phyloP scores from a whole-genome alignment of 1,140 invertebrate genomes.

The Plectrocnemia conspersa region DNA sequence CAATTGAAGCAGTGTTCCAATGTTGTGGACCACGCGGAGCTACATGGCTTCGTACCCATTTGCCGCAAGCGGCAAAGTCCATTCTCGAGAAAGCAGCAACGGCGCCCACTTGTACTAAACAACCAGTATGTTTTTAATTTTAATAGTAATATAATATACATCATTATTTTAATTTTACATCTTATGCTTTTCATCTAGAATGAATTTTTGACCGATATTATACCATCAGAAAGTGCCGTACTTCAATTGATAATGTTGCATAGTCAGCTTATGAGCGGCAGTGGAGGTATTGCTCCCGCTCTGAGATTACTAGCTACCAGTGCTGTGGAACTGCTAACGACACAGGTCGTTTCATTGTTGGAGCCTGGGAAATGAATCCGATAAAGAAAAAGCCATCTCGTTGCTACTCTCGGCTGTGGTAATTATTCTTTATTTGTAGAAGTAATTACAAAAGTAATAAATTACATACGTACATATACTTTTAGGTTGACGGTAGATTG shows the following conservation, averaged over 20 bases:
- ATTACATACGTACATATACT: slow-evolving; percentile 5
- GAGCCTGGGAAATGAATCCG: slow-evolving; percentile 26
- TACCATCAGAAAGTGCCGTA: slow-evolving; percentile 78
- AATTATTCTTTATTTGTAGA: slow-evolving; percentile 5
- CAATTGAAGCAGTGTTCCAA: slow-evolving; percentile 33
- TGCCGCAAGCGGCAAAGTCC: slow-evolving; percentile 39
- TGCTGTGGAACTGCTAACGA: slow-evolving; percentile 42
- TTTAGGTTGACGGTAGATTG: slow-evolving; percentile 46
- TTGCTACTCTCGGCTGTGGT: slow-evolving; percentile 47
- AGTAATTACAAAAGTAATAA: neutral
- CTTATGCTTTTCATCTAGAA: slow-evolving; percentile 51
- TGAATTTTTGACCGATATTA: slow-evolving; percentile 70
- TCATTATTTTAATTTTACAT: neutral
- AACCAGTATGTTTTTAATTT: slow-evolving; percentile 12
- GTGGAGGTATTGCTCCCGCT: slow-evolving; percentile 40
- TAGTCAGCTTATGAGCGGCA: slow-evolving; percentile 44
- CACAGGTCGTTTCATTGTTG: slow-evolving; percentile 12
- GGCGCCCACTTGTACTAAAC: slow-evolving; percentile 12
- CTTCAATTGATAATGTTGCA: slow-evolving; percentile 54
- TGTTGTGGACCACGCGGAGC: slow-evolving; percentile 36
- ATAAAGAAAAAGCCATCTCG: slow-evolving; percentile 42
- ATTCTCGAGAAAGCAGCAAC: slow-evolving; percentile 35
- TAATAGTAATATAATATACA: neutral
- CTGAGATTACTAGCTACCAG: slow-evolving; percentile 47
- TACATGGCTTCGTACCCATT: slow-evolving; percentile 41